Conservation (phyloP, 2,113 vertebrate genomes). For the Empidonax traillii region DNA sequence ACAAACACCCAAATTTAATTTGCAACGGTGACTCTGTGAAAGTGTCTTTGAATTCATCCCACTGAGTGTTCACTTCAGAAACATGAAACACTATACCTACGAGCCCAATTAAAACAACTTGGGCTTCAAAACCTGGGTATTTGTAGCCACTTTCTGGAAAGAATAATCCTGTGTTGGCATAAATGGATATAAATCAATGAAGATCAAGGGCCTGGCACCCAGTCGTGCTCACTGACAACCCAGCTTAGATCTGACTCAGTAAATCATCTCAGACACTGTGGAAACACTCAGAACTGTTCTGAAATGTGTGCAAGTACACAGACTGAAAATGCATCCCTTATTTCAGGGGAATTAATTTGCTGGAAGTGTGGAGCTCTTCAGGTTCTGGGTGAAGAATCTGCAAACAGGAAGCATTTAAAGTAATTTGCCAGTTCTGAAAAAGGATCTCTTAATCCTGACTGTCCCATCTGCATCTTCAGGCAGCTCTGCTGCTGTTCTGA, state of each 20-base stretch:
- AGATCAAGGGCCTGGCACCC: neutral
- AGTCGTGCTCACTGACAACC: neutral
- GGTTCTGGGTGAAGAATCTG: neutral
- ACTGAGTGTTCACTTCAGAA: neutral
- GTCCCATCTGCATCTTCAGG: neutral
- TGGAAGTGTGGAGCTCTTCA: neutral
- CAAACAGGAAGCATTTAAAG: neutral
- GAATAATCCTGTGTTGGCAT: neutral
- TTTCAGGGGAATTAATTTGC: neutral
- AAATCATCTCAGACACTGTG: neutral
- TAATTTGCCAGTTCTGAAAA: neutral
- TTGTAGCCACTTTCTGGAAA: neutral
- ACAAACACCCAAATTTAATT: neutral
- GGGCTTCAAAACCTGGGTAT: neutral
- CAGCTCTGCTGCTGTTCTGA: neutral
- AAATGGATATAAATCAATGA: neutral
- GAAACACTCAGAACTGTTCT: neutral
- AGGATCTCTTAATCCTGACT: neutral
- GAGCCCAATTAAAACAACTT: constrained; percentile 15
- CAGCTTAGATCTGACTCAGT: neutral
- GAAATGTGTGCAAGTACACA: neutral
- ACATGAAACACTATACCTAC: neutral
- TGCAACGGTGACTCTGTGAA: neutral
- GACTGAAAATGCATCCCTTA: neutral
- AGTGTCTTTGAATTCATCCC: neutral